phyloP scores from a whole-genome alignment of 2,888 invertebrate genomes.

The Ophion ventricosus region DNA sequence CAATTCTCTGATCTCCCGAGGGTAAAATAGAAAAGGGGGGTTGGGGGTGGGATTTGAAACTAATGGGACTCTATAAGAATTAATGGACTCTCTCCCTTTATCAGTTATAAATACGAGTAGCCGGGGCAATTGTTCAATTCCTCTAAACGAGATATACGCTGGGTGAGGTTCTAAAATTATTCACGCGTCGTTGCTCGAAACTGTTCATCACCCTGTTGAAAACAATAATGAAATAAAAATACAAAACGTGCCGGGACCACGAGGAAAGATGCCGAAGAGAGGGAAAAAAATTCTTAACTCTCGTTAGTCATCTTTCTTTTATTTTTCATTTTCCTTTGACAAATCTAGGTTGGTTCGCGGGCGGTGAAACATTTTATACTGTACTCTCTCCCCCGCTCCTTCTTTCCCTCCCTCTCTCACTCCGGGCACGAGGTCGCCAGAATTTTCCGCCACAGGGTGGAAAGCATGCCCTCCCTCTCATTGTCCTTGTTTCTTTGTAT shows the following conservation, averaged over 20 bases:
- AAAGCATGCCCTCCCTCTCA: background rate
- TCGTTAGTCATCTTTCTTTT: constrained; percentile 1
- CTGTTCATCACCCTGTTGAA: background rate
- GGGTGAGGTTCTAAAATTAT: background rate
- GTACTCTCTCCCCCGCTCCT: background rate
- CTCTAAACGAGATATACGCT: background rate
- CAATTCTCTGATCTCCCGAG: background rate
- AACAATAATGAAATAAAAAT: background rate
- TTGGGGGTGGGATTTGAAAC: background rate
- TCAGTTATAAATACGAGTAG: background rate
- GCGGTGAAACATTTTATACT: background rate
- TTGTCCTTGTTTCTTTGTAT: background rate
- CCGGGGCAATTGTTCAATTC: background rate
- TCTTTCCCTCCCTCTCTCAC: background rate
- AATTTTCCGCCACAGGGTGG: background rate
- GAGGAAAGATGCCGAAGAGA: background rate
- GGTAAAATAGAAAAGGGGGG: background rate
- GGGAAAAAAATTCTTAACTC: background rate
- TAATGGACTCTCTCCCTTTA: background rate
- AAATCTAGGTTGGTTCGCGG: background rate
- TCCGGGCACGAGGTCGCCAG: background rate
- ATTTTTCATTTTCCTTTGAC: constrained; percentile 6
- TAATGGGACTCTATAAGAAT: background rate
- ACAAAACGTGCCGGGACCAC: background rate
- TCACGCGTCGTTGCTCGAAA: background rate